Percentiles rank a stretch among this genome's conserved stretches.
These are phyloP conservation scores for Enoplosus armatus DNA, from an alignment of 2,797 vertebrate species.

Conservation along the genomic window DNA sequence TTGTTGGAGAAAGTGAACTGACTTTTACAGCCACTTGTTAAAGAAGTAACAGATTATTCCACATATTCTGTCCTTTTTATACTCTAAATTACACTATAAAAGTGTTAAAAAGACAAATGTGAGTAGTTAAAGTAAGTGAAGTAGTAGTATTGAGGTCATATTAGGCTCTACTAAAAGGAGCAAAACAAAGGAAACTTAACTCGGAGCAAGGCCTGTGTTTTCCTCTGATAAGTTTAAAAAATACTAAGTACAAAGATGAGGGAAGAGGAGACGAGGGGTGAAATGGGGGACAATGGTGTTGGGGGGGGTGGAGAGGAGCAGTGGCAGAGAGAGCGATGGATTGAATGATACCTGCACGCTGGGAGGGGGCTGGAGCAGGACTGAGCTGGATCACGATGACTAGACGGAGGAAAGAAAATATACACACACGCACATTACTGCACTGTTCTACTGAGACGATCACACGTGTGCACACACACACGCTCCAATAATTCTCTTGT, in stretches of 20 bases:
- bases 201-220: constrained; percentile 1
- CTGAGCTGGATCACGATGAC: constrained; percentile 99
- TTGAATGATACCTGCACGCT: constrained; percentile 96
- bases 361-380: constrained; percentile 98
- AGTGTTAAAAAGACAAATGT: neutral
- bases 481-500: neutral
- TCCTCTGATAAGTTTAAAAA: neutral
- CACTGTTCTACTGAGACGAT: constrained; percentile 63
- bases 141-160: neutral
- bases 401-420: constrained; percentile 91
- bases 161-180: neutral
- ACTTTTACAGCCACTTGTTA: constrained; percentile 4
- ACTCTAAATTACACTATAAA: neutral
- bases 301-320: constrained; percentile 60
- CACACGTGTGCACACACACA: constrained; percentile 29
- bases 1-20: neutral
- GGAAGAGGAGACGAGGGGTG: constrained; percentile 9
- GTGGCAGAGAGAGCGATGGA: constrained; percentile 84
- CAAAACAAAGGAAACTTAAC: neutral
- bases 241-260: neutral
- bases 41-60: neutral
- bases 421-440: constrained; percentile 86
- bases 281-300: constrained; percentile 48
- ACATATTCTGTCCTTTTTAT: neutral
- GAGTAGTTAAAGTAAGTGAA: constrained; percentile 1